Conservation (phyloP, 2,888 invertebrate genomes). For the Calephelis perditalis region DNA sequence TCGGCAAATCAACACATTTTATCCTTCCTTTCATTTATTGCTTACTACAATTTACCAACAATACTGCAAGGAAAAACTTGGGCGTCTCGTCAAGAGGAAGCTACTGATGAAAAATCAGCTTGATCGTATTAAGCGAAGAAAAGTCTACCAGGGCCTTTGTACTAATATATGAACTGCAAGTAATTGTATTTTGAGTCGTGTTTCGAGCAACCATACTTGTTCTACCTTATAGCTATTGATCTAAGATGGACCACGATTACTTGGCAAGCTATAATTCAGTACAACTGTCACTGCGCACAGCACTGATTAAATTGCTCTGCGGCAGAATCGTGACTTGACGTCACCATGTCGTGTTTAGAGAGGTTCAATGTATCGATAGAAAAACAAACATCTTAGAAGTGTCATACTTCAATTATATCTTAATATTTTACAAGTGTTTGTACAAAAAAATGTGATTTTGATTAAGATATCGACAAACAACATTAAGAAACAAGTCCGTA, state of each 20-base stretch:
- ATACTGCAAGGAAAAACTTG: no score
- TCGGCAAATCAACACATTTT: no score
- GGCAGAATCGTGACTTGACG: constrained; percentile 56
- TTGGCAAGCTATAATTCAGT: constrained; percentile 23
- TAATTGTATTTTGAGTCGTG: no score
- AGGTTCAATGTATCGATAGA: constrained; percentile 32
- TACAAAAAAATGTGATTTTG: background rate
- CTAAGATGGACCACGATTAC: constrained; percentile 21
- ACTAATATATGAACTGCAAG: no score
- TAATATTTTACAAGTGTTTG: constrained; percentile 3
- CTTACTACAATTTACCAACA: no score
- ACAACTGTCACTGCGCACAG: constrained; percentile 48
- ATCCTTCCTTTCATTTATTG: no score
- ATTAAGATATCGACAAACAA: background rate
- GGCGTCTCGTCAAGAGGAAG: no score
- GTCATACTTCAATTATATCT: constrained; percentile 7
- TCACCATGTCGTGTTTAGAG: constrained; percentile 37
- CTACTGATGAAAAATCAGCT: no score
- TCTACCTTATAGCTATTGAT: background rate
- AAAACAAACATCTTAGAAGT: constrained; percentile 21
- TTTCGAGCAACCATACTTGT: background rate
- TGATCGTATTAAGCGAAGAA: no score
- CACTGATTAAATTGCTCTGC: constrained; percentile 53
- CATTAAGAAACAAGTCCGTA: background rate
- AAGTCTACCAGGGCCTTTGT: no score